Evolutionary conservation across 2,113 vertebrate species (phyloP).

Genomic region (Apus apus): DNA sequence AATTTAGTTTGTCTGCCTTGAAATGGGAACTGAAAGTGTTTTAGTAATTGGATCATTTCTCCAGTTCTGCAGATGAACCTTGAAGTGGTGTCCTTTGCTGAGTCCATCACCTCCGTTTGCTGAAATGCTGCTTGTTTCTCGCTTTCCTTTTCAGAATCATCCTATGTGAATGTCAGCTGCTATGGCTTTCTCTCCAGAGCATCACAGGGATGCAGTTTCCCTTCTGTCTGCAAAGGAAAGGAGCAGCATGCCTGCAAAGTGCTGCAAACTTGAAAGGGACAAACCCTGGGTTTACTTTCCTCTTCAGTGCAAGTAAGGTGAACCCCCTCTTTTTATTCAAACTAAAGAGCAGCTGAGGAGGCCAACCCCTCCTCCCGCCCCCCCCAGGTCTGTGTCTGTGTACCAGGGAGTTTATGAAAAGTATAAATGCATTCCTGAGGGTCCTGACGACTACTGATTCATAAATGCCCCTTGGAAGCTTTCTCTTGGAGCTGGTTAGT

Average conservation of each 20-base stretch:
- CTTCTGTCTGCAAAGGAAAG: not conserved
- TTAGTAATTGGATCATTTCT: not conserved
- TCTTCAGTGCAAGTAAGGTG: not conserved
- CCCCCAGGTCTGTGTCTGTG: not conserved
- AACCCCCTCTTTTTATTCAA: not conserved
- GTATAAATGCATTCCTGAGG: not conserved
- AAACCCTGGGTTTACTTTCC: not conserved
- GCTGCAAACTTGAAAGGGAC: rapidly evolving
- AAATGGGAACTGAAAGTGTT: not conserved
- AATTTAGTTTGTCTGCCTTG: not conserved
- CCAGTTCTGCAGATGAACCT: not conserved
- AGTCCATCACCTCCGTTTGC: not conserved
- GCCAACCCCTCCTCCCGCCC: no score
- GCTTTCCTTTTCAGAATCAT: not conserved
- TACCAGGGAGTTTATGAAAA: not conserved
- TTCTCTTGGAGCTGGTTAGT: not conserved
- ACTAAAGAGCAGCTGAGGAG: not conserved
- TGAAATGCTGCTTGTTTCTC: not conserved
- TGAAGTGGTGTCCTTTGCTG: not conserved
- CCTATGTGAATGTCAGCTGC: not conserved
- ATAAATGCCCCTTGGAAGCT: not conserved
- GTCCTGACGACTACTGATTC: not conserved
- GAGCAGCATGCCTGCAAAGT: not conserved
- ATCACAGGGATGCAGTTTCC: not conserved
- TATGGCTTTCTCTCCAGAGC: not conserved